A percentile compares a stretch with the other conserved stretches of the same genome.
Evolutionary conservation across 2,888 invertebrate species (phyloP).

Genomic region (Agrochola circellaris): DNA sequence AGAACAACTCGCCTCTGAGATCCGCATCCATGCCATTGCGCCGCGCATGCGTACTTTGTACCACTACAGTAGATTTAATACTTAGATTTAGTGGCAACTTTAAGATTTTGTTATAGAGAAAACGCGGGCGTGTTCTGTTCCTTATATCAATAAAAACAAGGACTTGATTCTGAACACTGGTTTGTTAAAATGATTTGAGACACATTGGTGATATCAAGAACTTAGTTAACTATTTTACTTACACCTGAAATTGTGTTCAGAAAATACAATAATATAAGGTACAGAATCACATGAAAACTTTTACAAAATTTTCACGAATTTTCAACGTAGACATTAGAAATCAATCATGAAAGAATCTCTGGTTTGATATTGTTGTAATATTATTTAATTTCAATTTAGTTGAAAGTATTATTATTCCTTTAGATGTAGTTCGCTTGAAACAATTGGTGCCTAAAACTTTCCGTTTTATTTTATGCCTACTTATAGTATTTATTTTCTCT

Average conservation of each 20-base stretch:
- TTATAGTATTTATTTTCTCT: constrained; percentile 56
- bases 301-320: constrained; percentile 65
- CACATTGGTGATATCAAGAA: neutral
- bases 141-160: constrained; percentile 56
- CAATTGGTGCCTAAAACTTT: constrained; percentile 83
- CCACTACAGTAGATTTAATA: constrained; percentile 73
- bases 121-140: constrained; percentile 62
- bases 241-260: constrained; percentile 43
- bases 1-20: constrained; percentile 94
- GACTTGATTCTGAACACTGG: constrained; percentile 31
- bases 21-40: constrained; percentile 79
- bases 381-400: constrained; percentile 63
- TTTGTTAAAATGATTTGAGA: constrained; percentile 4
- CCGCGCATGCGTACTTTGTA: constrained; percentile 83
- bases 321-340: constrained; percentile 62
- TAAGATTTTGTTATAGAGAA: constrained; percentile 74
- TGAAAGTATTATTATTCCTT: constrained; percentile 58
- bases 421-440: constrained; percentile 84
- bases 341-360: constrained; percentile 59
- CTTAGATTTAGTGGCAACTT: constrained; percentile 74
- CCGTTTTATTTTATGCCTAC: constrained; percentile 66
- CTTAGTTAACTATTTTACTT: constrained; percentile 12
- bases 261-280: constrained; percentile 65
- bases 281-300: constrained; percentile 62
- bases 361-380: constrained; percentile 66